Evolutionary conservation across 2,888 invertebrate genomes (phyloP), one percentile per base, ranked within the genome.

Genomic region (Hipparchia semele): DNA sequence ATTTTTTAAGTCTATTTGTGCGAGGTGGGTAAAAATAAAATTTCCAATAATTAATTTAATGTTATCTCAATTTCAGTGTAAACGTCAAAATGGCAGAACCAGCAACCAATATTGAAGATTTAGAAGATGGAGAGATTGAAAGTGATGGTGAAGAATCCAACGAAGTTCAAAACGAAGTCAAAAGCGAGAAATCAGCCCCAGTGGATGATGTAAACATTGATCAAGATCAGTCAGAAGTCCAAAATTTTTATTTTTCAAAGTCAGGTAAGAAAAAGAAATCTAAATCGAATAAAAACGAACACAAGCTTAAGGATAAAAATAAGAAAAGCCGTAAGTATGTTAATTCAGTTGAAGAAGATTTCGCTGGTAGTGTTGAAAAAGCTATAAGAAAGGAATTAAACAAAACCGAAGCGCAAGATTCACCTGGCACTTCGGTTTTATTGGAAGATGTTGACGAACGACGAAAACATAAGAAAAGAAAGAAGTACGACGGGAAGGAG

Each of bases 101-200:
- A 45, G 80, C 81, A 72, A 77, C 83, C 12, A 87, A 85, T 68
- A 77, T 88, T 33, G 92, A 96, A 83, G 97, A 98, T 86, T 94
- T 98, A 78, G 98, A 98, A 90, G 98, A 98, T 85, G 98, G 98
- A 66, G 98, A 98, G 89, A 97, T 98, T 80, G 97, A 97, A 80
- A 94, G 95, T 74, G 95, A 95, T 77, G 94, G 94, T 53, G 94
- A 94, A 80, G 92, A 92, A 77, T 80, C 81, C 61, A 76, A 79
- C 6, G 89, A 89, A 78, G 71, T 78, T 80, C 79, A 81, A 73
- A 81, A 79, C 76, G 86, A 88, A 76, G 84, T 81, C 74, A 83
- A 82, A 81, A 87, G 78, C 81, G 87, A 86, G 68, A 79, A 80
- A 61, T n/a, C 74, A 64, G 58, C 75, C 64, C 68, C 71, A 77